Conservation (phyloP, 2,113 vertebrate genomes). For the Onychostruthus taczanowskii region DNA sequence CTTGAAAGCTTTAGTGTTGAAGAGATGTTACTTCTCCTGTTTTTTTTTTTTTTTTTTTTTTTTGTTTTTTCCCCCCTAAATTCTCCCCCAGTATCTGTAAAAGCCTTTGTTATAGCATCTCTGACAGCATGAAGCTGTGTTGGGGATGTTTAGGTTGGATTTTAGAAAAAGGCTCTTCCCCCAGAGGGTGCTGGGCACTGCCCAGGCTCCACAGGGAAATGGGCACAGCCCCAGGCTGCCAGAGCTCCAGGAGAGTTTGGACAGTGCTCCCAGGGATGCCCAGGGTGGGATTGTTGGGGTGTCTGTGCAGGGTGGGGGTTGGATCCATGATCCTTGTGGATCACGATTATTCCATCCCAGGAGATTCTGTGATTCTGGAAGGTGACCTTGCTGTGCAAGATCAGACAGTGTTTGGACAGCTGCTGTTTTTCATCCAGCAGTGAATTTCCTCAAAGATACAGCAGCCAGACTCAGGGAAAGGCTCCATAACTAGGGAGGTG, state of each 20-base stretch:
- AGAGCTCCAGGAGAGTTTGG: rapidly evolving
- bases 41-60: neutral
- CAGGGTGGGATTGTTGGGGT: neutral
- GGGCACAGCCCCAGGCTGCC: rapidly evolving
- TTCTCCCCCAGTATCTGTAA: neutral
- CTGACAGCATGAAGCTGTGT: neutral
- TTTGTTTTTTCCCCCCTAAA: too few species aligned
- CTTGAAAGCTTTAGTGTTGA: neutral
- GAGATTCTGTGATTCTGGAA: neutral
- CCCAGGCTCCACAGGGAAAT: neutral
- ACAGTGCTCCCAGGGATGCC: rapidly evolving
- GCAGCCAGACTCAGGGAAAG: neutral
- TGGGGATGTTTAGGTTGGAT: neutral
- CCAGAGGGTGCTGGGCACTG: neutral
- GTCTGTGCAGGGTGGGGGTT: neutral
- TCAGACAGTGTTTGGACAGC: neutral
- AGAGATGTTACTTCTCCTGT: neutral
- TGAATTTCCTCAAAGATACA: neutral
- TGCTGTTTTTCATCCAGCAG: neutral
- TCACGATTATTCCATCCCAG: neutral
- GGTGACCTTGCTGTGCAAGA: neutral
- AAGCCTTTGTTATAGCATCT: neutral
- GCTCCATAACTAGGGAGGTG: neutral
- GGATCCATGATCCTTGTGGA: neutral
- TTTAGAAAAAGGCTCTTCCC: neutral